Conservation (phyloP, 2,113 vertebrate species). For the Menura novaehollandiae region DNA sequence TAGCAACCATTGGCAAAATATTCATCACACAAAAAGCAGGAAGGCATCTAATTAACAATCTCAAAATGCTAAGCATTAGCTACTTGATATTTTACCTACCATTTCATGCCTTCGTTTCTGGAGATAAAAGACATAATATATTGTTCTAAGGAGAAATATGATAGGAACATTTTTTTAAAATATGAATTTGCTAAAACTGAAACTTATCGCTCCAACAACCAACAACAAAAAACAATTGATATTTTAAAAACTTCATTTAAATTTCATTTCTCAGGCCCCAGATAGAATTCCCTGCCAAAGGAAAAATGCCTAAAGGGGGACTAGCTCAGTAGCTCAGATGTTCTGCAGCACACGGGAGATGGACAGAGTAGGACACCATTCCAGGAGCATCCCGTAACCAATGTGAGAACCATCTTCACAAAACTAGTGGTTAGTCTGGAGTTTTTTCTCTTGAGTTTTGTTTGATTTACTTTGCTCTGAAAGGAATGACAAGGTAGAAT, state of each 20-base stretch:
- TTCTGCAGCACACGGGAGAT: background rate
- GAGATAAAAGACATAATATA: background rate
- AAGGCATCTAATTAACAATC: constrained; percentile 37
- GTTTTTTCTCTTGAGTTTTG: background rate
- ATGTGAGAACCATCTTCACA: background rate
- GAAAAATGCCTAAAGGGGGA: background rate
- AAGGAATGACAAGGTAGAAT: background rate
- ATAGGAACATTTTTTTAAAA: background rate
- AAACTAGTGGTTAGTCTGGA: background rate
- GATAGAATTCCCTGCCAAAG: background rate
- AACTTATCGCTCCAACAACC: background rate
- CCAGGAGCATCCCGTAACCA: background rate
- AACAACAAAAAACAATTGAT: no score
- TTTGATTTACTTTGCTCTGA: background rate
- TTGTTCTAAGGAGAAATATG: background rate
- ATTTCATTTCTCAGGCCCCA: background rate
- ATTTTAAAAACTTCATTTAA: background rate
- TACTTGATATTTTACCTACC: constrained; percentile 11
- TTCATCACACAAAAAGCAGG: background rate
- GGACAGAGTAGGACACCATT: background rate
- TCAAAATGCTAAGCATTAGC: background rate
- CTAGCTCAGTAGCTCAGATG: background rate
- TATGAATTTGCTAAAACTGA: background rate
- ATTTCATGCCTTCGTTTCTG: background rate
- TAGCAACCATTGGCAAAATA: constrained; percentile 44